Percentiles rank a stretch among this genome's conserved stretches.
These are phyloP conservation scores for Colinus virginianus DNA, from an alignment of 2,113 vertebrate species.

Conservation along the genomic window DNA sequence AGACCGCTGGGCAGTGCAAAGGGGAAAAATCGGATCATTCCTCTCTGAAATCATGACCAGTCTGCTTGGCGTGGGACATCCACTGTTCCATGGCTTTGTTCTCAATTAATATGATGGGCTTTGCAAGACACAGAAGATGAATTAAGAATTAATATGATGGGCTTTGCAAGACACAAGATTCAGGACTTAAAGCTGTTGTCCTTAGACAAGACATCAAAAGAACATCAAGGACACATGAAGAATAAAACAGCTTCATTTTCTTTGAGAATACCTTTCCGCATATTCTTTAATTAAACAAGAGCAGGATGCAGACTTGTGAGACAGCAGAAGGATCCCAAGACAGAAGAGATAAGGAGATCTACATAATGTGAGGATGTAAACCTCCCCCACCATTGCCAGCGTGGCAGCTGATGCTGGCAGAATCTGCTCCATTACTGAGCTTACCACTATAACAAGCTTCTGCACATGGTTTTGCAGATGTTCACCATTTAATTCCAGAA, in stretches of 20 bases:
- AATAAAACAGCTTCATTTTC: constrained; percentile 38
- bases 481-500: background rate
- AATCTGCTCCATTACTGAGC: rapidly evolving
- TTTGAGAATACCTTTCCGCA: background rate
- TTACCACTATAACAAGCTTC: background rate
- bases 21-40: background rate
- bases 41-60: background rate
- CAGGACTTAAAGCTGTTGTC: background rate
- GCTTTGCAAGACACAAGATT: background rate
- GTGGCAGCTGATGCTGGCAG: background rate
- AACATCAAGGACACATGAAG: background rate
- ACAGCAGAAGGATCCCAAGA: constrained; percentile 19
- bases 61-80: background rate
- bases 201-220: background rate
- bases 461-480: background rate
- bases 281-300: constrained; percentile 52
- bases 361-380: background rate
- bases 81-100: background rate
- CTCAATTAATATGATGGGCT: rapidly evolving
- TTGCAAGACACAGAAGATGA: background rate
- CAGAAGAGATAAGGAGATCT: background rate
- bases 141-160: rapidly evolving
- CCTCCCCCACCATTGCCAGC: rapidly evolving
- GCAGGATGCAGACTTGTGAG: background rate
- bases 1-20: rapidly evolving